A percentile compares a stretch with the other conserved stretches of the same genome.
Conservation (phyloP, 2,888 invertebrate genomes). For the Mythimna lalbum region DNA sequence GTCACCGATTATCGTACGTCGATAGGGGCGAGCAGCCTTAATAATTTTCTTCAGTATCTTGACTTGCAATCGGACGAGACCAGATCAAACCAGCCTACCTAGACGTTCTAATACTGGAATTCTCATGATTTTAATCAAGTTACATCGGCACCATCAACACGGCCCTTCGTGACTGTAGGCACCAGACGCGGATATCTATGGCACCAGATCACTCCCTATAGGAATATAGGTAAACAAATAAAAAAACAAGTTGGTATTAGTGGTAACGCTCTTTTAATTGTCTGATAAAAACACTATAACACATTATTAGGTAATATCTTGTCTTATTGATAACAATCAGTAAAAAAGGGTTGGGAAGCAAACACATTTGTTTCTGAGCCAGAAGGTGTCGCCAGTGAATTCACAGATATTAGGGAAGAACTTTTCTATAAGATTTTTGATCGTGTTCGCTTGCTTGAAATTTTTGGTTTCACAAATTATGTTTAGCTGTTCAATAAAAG, state of each 20-base stretch:
- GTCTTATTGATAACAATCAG: not conserved
- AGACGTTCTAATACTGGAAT: too few species aligned
- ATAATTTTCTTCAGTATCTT: too few species aligned
- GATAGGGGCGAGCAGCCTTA: too few species aligned
- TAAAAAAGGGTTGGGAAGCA: conserved; percentile 67
- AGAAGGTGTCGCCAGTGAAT: conserved; percentile 73
- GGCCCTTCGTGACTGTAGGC: not conserved
- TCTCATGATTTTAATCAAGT: too few species aligned
- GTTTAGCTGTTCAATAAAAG: conserved; percentile 91
- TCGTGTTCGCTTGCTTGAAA: conserved; percentile 91
- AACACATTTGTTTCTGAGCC: conserved; percentile 67
- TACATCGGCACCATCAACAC: too few species aligned
- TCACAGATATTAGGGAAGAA: conserved; percentile 74
- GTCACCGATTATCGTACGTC: too few species aligned
- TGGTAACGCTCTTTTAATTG: not conserved
- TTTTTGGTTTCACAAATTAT: conserved; percentile 95
- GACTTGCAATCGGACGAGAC: too few species aligned
- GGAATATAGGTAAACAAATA: not conserved
- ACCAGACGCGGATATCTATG: too few species aligned
- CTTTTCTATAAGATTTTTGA: conserved; percentile 72
- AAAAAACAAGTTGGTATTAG: not conserved
- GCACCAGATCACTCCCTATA: not conserved
- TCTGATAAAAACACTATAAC: not conserved
- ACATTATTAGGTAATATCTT: not conserved
- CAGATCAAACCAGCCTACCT: too few species aligned